Percentiles rank a stretch among this genome's conserved stretches.
Conservation (phyloP, 2,113 vertebrate species). For the Crotalus viridis region DNA sequence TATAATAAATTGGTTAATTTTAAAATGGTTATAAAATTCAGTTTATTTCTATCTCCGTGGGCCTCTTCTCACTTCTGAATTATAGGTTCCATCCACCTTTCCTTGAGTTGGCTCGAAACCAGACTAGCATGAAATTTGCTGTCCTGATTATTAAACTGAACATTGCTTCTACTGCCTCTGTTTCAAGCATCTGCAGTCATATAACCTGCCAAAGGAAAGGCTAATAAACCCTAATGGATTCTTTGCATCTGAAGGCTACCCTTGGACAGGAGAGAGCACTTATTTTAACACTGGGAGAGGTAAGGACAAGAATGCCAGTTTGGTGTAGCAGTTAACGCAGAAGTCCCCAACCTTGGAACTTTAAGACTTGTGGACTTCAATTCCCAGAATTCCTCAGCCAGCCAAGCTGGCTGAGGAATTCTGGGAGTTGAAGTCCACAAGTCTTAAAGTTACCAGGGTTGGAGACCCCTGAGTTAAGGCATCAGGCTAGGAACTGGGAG, state of each 20-base stretch:
- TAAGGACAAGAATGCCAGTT: not conserved
- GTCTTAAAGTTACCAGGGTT: too few species aligned
- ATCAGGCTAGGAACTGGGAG: not conserved
- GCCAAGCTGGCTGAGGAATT: too few species aligned
- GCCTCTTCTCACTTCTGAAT: not conserved
- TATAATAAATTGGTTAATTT: not conserved
- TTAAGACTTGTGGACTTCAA: too few species aligned
- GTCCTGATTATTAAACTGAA: not conserved
- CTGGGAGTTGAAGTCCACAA: too few species aligned
- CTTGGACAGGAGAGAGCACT: not conserved
- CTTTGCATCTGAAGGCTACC: not conserved
- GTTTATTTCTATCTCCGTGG: not conserved
- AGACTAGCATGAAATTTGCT: not conserved
- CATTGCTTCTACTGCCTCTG: not conserved
- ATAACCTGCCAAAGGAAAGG: not conserved
- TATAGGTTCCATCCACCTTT: not conserved
- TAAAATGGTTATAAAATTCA: not conserved
- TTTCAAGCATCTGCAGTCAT: not conserved
- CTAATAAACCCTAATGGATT: not conserved
- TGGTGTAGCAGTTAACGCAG: not conserved
- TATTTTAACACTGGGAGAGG: not conserved
- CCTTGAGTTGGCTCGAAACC: not conserved
- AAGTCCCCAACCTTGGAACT: too few species aligned
- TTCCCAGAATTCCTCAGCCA: too few species aligned
- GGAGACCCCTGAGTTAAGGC: too few species aligned